Evolutionary conservation across 2,797 vertebrate species (phyloP), one percentile per base, ranked within the genome.

Genomic region (Orientallactaga sibirica): DNA sequence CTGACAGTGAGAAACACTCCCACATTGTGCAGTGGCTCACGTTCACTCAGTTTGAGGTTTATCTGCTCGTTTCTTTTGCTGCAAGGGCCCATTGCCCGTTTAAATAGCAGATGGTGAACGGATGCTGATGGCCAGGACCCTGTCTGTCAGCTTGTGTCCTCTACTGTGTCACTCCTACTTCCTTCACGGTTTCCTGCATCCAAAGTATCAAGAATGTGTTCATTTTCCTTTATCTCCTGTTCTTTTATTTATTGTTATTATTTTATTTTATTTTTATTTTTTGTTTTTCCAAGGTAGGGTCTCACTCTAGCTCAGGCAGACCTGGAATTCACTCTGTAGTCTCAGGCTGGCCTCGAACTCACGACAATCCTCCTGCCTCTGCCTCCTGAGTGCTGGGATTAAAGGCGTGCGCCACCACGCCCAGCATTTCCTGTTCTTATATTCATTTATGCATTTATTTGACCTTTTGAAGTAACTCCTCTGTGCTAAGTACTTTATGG

Each of bases 381-480:
- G 33, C 33, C 33, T 37, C 33, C 33, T 2, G 2, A 37, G 33
- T 37, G 33, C 33, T 37, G 33, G 33, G 33, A 37, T 37, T 37
- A 37, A 37, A 37, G 2, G 33, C 33, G 33, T 37, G 33, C 33
- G 2, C 33, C 33, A 37, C 33, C 33, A 37, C 33, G 33, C 33
- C 33, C 33, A 37, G 33, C 33, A 37, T 37, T 37, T 37, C 33
- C 33, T 37, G 33, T 37, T 37, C 58, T 66, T 77, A 64, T 22
- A 88, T 86, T 58, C 14, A 90, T 52, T n/a, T 77, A 25, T 80
- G 25, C 88, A 64, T 77, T 78, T 87, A 41, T 67, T 55, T 79
- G 61, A 83, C 77, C 41, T 55, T 93, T 83, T 5, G 73, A 95
- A 71, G 25, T 43, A 76, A 41, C 33, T 75, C 20, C 33, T 85